Conservation (phyloP, 2,797 vertebrate genomes). For the Parotocinclus haroldoi region DNA sequence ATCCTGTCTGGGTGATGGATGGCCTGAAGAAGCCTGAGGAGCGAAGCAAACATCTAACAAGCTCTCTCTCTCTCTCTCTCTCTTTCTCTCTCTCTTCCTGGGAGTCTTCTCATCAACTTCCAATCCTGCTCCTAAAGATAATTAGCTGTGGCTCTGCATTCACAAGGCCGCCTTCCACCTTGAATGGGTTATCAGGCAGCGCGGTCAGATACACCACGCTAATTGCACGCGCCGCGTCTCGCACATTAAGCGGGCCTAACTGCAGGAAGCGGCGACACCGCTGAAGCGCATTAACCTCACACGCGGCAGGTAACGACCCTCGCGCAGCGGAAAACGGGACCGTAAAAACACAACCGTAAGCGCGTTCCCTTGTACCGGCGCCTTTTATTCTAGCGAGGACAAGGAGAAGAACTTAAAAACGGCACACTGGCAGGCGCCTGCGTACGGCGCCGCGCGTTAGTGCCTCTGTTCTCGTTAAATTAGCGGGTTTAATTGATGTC, state of each 20-base stretch:
- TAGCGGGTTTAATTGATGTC: too few relatives aligned
- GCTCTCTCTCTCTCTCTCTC: constrained; percentile 13
- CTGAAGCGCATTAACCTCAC: constrained; percentile 42
- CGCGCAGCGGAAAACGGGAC: neutral
- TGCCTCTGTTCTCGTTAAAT: too few relatives aligned
- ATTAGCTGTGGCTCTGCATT: constrained; percentile 38
- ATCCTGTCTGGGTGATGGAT: constrained; percentile 71
- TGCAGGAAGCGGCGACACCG: constrained; percentile 30
- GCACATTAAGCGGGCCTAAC: constrained; percentile 43
- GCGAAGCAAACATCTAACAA: constrained; percentile 40
- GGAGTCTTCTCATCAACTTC: constrained; percentile 30
- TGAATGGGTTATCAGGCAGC: constrained; percentile 38
- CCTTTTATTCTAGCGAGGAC: neutral
- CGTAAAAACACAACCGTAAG: constrained; percentile 33
- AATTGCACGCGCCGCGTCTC: constrained; percentile 36
- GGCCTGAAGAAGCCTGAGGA: constrained; percentile 54
- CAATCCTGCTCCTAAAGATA: constrained; percentile 38
- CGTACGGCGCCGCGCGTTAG: too few relatives aligned
- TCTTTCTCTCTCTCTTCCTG: constrained; percentile 21
- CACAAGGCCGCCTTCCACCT: constrained; percentile 30
- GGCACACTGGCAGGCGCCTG: too few relatives aligned
- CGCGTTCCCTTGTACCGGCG: constrained; percentile 18
- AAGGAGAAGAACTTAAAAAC: too few relatives aligned
- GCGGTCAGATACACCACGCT: constrained; percentile 27
- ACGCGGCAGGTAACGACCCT: constrained; percentile 33